Conservation (phyloP, 2,797 vertebrate species). For the Garrulus glandarius region DNA sequence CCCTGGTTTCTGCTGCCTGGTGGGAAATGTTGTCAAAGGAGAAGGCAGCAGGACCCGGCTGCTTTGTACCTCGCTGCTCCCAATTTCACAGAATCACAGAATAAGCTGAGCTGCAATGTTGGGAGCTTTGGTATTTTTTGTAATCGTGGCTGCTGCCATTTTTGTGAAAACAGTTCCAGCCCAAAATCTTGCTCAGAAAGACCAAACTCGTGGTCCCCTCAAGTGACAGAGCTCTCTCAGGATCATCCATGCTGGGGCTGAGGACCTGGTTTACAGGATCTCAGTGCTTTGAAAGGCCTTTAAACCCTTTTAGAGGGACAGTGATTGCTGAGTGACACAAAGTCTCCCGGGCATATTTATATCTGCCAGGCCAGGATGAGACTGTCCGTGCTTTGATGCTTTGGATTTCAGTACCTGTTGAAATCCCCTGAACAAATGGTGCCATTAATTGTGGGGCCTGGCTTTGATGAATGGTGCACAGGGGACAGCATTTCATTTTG, state of each 20-base stretch:
- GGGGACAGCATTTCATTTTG: constrained; percentile 49
- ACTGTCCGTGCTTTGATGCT: constrained; percentile 41
- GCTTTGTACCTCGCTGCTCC: not conserved
- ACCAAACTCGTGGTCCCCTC: accelerated
- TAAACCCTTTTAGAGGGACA: not conserved
- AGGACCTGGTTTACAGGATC: not conserved
- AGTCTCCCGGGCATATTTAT: not conserved
- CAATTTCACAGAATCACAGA: accelerated
- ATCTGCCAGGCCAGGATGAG: not conserved
- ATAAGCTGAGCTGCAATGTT: not conserved
- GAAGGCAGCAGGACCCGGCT: not conserved
- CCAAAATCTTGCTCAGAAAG: not conserved
- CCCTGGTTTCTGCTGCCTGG: not conserved
- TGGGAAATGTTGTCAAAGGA: not conserved
- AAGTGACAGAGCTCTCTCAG: not conserved
- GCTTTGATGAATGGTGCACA: constrained; percentile 49
- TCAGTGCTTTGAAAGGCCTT: not conserved
- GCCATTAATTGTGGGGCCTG: constrained; percentile 28
- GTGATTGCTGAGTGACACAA: not conserved
- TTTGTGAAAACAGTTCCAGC: not conserved
- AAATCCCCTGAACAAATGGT: constrained; percentile 31
- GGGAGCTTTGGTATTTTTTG: not conserved
- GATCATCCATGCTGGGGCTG: not conserved
- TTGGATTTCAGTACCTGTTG: constrained; percentile 42
- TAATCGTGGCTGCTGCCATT: not conserved